phyloP scores from a whole-genome alignment of 2,797 vertebrate genomes.

The Rhadinocentrus ornatus region DNA sequence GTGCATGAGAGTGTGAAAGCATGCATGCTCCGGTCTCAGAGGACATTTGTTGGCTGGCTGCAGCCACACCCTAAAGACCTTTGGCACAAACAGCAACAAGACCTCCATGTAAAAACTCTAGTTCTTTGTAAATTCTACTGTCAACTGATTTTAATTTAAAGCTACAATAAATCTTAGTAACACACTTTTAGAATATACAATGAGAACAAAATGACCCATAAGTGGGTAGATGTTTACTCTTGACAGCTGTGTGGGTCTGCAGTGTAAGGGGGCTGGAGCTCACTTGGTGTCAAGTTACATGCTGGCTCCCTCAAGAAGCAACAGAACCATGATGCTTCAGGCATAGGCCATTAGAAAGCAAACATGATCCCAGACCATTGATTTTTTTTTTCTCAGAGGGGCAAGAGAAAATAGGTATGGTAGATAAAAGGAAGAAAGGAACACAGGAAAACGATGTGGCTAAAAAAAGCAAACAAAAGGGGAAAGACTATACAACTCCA shows the following conservation, averaged over 20 bases:
- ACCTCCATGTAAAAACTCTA: not conserved
- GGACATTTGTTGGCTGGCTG: slow-evolving; percentile 39
- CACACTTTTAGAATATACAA: not conserved
- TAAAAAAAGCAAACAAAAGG: slow-evolving; percentile 19
- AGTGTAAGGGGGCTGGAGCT: slow-evolving; percentile 27
- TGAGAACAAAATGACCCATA: not conserved
- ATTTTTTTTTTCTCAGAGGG: slow-evolving; percentile 70
- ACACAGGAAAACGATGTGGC: not conserved
- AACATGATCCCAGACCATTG: slow-evolving; percentile 81
- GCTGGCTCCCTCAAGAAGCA: slow-evolving; percentile 68
- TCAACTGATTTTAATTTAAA: slow-evolving; percentile 10
- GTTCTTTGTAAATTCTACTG: not conserved
- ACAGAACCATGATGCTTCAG: slow-evolving; percentile 53
- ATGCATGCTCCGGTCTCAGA: slow-evolving; percentile 27
- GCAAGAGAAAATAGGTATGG: slow-evolving; percentile 18
- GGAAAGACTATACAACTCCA: slow-evolving; percentile 23
- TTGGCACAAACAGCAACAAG: slow-evolving; percentile 21
- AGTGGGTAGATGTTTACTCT: slow-evolving; percentile 39
- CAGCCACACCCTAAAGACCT: slow-evolving; percentile 51
- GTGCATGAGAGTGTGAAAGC: slow-evolving; percentile 1
- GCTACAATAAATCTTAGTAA: not conserved
- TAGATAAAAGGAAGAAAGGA: slow-evolving; percentile 52
- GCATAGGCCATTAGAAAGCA: slow-evolving; percentile 73
- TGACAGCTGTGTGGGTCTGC: slow-evolving; percentile 38
- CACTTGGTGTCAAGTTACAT: slow-evolving; percentile 72